phyloP scores from a whole-genome alignment of 2,797 vertebrate species.

The Cryptoprocta ferox region DNA sequence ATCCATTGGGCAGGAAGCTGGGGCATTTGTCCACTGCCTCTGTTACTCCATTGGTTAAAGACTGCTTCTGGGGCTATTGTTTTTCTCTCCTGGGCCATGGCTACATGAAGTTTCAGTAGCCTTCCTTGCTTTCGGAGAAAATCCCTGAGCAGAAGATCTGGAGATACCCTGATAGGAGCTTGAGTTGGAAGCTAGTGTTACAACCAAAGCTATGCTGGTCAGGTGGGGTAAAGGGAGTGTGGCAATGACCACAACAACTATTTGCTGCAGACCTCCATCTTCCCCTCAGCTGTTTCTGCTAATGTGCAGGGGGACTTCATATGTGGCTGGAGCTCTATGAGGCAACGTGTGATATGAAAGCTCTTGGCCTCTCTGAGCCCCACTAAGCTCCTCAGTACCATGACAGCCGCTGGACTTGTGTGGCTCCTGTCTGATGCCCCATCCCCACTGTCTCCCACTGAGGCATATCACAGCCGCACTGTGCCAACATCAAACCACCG shows the following conservation, averaged over 20 bases:
- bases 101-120: not conserved
- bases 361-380: no score
- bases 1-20: not conserved
- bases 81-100: not conserved
- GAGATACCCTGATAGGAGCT: not conserved
- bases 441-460: not conserved
- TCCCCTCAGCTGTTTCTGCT: not conserved
- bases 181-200: not conserved
- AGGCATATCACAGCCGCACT: not conserved
- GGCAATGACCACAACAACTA: not conserved
- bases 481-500: not conserved
- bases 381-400: not conserved
- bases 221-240: not conserved
- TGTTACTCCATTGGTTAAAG: accelerated
- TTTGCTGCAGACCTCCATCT: not conserved
- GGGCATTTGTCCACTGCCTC: not conserved
- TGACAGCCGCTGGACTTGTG: accelerated
- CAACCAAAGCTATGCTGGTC: not conserved
- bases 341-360: not conserved
- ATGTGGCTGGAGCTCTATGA: not conserved
- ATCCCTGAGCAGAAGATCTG: not conserved
- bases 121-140: not conserved
- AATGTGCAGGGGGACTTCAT: not conserved
- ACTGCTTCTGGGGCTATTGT: not conserved
- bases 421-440: not conserved